These are phyloP conservation scores for Mystacornis crossleyi DNA, from an alignment of 2,113 vertebrate species.

Conservation along the genomic window DNA sequence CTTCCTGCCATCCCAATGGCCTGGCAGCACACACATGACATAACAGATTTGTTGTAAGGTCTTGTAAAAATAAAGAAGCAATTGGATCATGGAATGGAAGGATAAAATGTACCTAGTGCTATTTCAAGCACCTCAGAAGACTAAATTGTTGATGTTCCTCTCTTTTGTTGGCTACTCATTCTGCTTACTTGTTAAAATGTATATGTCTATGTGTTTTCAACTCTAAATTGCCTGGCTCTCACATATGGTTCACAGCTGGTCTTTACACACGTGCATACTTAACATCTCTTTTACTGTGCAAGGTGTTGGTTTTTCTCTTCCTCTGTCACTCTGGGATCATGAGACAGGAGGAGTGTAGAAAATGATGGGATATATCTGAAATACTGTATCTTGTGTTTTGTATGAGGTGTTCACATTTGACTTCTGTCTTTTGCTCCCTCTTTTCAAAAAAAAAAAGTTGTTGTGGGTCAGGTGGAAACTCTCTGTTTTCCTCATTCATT, in stretches of 20 bases:
- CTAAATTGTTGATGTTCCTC: constrained; percentile 26
- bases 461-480: neutral
- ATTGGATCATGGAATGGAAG: neutral
- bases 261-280: neutral
- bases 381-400: neutral
- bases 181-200: neutral
- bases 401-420: neutral
- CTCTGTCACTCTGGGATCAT: neutral
- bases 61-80: constrained; percentile 19
- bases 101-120: neutral
- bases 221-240: neutral
- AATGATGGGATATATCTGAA: neutral
- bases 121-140: constrained; percentile 9
- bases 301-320: neutral
- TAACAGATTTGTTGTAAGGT: neutral
- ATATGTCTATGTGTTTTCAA: neutral
- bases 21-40: neutral
- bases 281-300: neutral
- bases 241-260: constrained; percentile 38
- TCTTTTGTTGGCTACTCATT: neutral
- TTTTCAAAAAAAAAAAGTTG: neutral
- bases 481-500: neutral
- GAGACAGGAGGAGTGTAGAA: neutral
- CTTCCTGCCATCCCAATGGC: neutral
- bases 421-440: neutral